phyloP scores from a whole-genome alignment of 2,888 invertebrate genomes.

The Acanthosoma haemorrhoidale region DNA sequence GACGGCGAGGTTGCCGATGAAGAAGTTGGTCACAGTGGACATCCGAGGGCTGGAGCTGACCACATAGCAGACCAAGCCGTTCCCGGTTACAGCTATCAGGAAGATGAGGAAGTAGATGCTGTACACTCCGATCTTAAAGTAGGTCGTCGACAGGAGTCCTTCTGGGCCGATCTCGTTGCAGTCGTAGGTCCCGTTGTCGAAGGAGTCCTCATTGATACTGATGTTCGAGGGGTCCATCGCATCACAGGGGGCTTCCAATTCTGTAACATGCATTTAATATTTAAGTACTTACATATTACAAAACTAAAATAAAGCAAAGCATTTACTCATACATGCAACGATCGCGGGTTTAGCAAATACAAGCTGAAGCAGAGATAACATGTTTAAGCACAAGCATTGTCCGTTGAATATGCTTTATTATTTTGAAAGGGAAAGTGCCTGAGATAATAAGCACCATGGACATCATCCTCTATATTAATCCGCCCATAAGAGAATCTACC shows the following conservation, averaged over 20 bases:
- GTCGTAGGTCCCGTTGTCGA: not conserved
- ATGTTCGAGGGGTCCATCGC: not conserved
- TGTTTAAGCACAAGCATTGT: too few relatives aligned
- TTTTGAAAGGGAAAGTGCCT: too few relatives aligned
- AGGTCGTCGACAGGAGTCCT: slow-evolving; percentile 35
- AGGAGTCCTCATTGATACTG: not conserved
- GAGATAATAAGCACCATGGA: too few relatives aligned
- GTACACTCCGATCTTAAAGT: slow-evolving; percentile 50
- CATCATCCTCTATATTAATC: too few relatives aligned
- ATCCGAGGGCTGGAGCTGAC: slow-evolving; percentile 77
- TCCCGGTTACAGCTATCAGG: slow-evolving; percentile 64
- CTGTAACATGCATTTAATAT: too few relatives aligned
- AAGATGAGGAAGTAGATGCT: slow-evolving; percentile 67
- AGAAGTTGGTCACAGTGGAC: slow-evolving; percentile 88
- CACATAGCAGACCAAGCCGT: slow-evolving; percentile 78
- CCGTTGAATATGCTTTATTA: too few relatives aligned
- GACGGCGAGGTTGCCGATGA: slow-evolving; percentile 81
- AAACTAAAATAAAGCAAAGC: too few relatives aligned
- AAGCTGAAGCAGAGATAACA: too few relatives aligned
- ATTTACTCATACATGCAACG: too few relatives aligned
- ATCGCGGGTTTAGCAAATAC: too few relatives aligned
- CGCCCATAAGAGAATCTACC: too few relatives aligned
- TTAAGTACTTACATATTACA: too few relatives aligned
- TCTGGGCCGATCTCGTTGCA: slow-evolving; percentile 17
- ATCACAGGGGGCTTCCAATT: not conserved